Evolutionary conservation across 1,140 invertebrate species (phyloP).

Genomic region (Homarus americanus): DNA sequence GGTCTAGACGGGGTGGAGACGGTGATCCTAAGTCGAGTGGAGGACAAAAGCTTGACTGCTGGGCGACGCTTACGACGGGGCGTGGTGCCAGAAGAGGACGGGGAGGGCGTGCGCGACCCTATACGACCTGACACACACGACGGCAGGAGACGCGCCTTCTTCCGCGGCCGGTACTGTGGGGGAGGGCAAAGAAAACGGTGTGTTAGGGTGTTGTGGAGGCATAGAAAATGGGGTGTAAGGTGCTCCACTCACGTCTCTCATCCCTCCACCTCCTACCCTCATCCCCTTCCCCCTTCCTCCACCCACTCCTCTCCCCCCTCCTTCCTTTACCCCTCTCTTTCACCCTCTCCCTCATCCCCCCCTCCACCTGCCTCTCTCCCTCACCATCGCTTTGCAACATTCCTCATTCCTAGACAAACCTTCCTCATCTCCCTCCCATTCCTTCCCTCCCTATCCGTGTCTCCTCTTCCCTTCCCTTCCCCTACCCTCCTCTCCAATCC

Average conservation of each 20-base stretch:
- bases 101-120: conserved; percentile 33
- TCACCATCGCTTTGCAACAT: neutral
- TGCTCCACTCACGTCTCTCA: no score
- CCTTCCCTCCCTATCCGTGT: no score
- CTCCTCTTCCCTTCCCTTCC: neutral
- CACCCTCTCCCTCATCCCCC: no score
- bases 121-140: conserved; percentile 9
- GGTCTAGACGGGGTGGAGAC: conserved; percentile 1
- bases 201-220: neutral
- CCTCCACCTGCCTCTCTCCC: no score
- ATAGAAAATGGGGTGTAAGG: no score
- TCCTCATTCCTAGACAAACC: no score
- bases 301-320: no score
- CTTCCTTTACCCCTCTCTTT: no score
- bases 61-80: conserved; percentile 44
- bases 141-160: conserved; percentile 53
- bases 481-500: no score
- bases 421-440: neutral
- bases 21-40: conserved; percentile 55
- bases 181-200: neutral
- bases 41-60: conserved; percentile 55
- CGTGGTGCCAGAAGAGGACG: neutral
- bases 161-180: conserved; percentile 55
- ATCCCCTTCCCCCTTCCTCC: no score
- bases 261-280: no score